Evolutionary conservation across 1,140 invertebrate species (phyloP).

Genomic region (Oncopodura yosiiana): DNA sequence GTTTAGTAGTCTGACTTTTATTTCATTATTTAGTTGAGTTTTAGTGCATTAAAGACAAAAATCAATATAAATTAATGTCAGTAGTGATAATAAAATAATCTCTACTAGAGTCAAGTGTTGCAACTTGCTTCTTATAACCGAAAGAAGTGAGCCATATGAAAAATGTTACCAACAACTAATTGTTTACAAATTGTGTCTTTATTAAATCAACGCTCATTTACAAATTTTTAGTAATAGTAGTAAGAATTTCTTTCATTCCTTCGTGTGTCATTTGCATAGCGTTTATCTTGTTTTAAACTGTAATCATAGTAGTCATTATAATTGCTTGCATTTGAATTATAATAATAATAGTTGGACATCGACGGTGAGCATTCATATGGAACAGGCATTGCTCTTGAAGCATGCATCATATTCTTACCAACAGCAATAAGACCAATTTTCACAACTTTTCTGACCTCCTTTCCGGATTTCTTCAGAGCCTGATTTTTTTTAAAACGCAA

Average conservation of each 20-base stretch:
- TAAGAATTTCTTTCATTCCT: not conserved
- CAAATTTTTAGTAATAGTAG: not conserved
- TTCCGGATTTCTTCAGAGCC: slow-evolving; percentile 14
- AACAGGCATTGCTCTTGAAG: not conserved
- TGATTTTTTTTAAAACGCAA: too few species aligned
- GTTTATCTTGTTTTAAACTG: not conserved
- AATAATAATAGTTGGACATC: not conserved
- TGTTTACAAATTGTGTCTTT: not conserved
- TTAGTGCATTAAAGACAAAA: too few species aligned
- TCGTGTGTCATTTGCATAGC: not conserved
- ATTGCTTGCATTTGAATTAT: too few species aligned
- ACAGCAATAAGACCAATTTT: slow-evolving; percentile 2
- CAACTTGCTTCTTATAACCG: not conserved
- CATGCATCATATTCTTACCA: slow-evolving; percentile 1
- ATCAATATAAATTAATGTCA: too few species aligned
- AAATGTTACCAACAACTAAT: not conserved
- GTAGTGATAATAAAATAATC: too few species aligned
- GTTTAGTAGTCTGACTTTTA: too few species aligned
- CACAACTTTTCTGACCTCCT: slow-evolving; percentile 2
- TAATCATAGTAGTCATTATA: slow-evolving; percentile 6
- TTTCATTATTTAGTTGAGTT: too few species aligned
- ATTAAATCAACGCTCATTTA: not conserved
- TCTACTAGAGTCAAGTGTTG: too few species aligned
- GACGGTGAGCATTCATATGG: slow-evolving; percentile 1
- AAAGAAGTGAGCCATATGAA: not conserved